Evolutionary conservation across 1,140 invertebrate genomes (phyloP).

Genomic region (Trichonephila inaurata): DNA sequence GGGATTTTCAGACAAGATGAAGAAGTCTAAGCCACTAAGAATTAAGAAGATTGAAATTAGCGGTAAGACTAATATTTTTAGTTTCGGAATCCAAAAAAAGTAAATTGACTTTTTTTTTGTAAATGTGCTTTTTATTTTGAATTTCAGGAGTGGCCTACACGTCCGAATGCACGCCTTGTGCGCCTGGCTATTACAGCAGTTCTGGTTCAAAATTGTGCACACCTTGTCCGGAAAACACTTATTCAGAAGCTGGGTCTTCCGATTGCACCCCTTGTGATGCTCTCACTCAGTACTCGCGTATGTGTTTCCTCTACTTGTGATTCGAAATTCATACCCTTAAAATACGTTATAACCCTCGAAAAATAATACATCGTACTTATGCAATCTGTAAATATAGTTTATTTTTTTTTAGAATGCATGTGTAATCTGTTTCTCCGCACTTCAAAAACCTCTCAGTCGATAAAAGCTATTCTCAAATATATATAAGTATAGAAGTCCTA

Average conservation of each 20-base stretch:
- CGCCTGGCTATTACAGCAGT: conserved; percentile 83
- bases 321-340: no score
- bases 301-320: conserved; percentile 43
- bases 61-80: conserved; percentile 78
- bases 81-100: background rate
- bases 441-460: no score
- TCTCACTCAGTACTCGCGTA: conserved; percentile 81
- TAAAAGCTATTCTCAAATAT: no score
- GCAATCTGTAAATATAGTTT: no score
- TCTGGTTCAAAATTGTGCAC: conserved; percentile 82
- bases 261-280: conserved; percentile 82
- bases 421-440: no score
- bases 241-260: conserved; percentile 81
- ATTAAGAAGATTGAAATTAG: conserved; percentile 81
- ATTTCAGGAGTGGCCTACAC: conserved; percentile 84
- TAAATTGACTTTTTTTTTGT: background rate
- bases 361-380: no score
- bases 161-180: conserved; percentile 84
- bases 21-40: conserved; percentile 80
- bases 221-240: conserved; percentile 82
- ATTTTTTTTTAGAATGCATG: no score
- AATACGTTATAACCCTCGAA: no score
- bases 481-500: no score
- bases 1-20: conserved; percentile 73
- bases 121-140: background rate